Evolutionary conservation across 2,797 vertebrate genomes (phyloP).

Genomic region (Atherinosoma microstoma): DNA sequence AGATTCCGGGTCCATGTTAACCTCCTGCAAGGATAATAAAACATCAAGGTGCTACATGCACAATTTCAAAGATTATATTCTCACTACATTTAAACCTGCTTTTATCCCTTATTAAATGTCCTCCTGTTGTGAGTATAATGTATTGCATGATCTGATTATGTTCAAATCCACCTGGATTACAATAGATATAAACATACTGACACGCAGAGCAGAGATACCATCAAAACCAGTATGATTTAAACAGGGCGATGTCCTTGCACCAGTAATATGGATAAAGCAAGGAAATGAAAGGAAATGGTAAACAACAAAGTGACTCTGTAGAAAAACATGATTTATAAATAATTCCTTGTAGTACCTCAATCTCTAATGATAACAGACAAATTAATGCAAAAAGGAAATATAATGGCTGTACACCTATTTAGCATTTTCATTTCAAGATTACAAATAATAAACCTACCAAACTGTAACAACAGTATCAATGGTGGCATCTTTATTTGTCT

Average conservation of each 20-base stretch:
- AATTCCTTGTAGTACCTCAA: no score
- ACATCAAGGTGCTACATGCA: neutral
- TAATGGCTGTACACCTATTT: neutral
- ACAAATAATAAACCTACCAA: neutral
- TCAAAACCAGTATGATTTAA: neutral
- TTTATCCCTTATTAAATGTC: neutral
- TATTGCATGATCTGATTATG: neutral
- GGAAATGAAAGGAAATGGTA: neutral
- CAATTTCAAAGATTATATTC: neutral
- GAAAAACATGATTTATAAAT: neutral
- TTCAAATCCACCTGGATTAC: neutral
- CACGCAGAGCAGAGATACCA: neutral
- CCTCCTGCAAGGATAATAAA: neutral
- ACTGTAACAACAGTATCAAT: neutral
- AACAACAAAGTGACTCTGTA: neutral
- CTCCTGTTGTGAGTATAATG: neutral
- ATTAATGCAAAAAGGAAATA: no score
- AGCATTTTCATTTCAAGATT: constrained; percentile 4
- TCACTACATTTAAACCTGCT: neutral
- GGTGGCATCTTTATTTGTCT: no score
- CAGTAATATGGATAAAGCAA: neutral
- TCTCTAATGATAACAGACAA: no score
- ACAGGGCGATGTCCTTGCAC: neutral
- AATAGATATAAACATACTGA: neutral
- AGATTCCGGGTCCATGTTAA: neutral